Percentiles rank a stretch among this genome's conserved stretches.
Conservation (phyloP, 2,888 invertebrate species). For the Parthenolecanium corni region DNA sequence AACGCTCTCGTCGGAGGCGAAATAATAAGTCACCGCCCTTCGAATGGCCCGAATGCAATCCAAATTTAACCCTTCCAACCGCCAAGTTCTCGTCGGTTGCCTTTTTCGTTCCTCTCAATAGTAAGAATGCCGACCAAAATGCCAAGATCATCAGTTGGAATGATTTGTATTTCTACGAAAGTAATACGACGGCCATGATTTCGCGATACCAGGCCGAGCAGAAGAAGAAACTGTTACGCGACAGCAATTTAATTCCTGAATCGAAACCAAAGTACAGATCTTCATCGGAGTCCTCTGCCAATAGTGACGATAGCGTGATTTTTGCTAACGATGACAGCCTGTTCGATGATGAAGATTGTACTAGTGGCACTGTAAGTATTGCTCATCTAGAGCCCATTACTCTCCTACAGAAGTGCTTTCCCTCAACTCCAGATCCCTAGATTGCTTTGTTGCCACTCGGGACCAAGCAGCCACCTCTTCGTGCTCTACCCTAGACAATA, state of each 20-base stretch:
- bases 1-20: not conserved
- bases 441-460: too few species aligned
- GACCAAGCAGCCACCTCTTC: too few species aligned
- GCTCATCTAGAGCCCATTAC: not conserved
- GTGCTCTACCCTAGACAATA: too few species aligned
- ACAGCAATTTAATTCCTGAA: too few species aligned
- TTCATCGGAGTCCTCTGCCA: constrained; percentile 5
- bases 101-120: constrained; percentile 6
- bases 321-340: not conserved
- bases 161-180: constrained; percentile 2
- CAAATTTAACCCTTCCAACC: not conserved
- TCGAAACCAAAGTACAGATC: constrained; percentile 3
- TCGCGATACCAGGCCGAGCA: not conserved
- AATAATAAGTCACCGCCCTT: not conserved
- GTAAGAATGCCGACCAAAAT: not conserved
- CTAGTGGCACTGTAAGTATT: not conserved
- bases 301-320: constrained; percentile 13
- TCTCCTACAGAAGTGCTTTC: not conserved
- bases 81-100: not conserved
- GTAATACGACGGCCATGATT: constrained; percentile 8
- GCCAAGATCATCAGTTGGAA: not conserved
- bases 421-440: too few species aligned
- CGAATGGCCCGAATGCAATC: constrained; percentile 6
- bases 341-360: not conserved
- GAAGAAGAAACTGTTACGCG: too few species aligned